Evolutionary conservation across 2,113 vertebrate genomes (phyloP), one percentile per base, ranked within the genome.

Genomic region (Coreoperca whiteheadi): DNA sequence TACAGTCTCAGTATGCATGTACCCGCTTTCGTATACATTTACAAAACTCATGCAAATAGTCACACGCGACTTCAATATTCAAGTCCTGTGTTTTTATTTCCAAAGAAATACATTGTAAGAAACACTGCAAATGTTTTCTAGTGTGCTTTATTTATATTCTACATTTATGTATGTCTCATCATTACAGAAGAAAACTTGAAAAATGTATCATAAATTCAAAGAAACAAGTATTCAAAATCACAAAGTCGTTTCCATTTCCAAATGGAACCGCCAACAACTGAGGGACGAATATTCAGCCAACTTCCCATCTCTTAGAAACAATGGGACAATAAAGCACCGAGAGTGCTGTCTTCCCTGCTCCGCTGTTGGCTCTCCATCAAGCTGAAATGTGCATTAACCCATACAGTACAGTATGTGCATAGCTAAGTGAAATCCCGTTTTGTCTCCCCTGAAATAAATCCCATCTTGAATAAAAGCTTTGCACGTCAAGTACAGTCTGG

Each of bases 401-500:
- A 60, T 15, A 34, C 32, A 34, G 32, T 34, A 46, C 53, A 59
- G 9, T 14, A 70, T 81, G 85, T 85, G 39, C 71, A 63, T 15
- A 79, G 59, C 57, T 67, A 50, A 14, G 23, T 77, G 61, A 88
- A 77, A 63, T 41, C 53, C 50, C 32, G 54, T 77, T 79, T n/a
- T 34, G 28, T 81, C 30, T 60, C 69, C 77, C 56, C 60, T 85
- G 79, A 83, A 81, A 83, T 25, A 64, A 77, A 71, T 50, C 75
- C 67, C 80, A 56, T 79, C 63, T 74, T 83, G 65, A 88, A 71
- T 69, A 79, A 88, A 87, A 90, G 85, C 74, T 83, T 89, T 86
- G 82, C 78, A 77, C 79, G 93, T 95, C 90, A 94, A 94, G 94
- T 94, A 91, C 85, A 77, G 46, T 81, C 87, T 88, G 88, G 87